A percentile compares a stretch with the other conserved stretches of the same genome.
Conservation (phyloP, 2,797 vertebrate genomes). For the Tenualosa ilisha region DNA sequence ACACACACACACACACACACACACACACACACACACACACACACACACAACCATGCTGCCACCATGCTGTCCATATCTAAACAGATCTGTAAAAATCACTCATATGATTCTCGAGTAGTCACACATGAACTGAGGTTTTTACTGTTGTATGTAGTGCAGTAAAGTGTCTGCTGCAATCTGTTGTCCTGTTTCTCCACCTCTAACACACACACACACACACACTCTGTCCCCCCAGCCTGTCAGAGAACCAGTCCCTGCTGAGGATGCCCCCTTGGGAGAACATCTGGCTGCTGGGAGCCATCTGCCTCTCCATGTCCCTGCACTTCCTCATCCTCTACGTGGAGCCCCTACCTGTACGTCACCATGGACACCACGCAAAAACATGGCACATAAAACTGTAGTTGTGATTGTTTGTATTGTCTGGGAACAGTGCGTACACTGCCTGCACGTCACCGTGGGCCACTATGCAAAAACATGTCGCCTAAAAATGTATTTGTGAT, state of each 20-base stretch:
- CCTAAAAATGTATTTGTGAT: too few relatives aligned
- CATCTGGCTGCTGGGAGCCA: slow-evolving; percentile 94
- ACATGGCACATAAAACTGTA: too few relatives aligned
- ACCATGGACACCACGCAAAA: not conserved
- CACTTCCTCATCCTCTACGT: slow-evolving; percentile 99
- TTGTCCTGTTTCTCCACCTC: too few relatives aligned
- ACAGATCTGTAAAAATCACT: too few relatives aligned
- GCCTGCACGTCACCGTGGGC: slow-evolving; percentile 75
- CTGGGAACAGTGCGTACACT: slow-evolving; percentile 61
- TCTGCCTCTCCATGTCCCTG: slow-evolving; percentile 98
- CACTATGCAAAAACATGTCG: too few relatives aligned
- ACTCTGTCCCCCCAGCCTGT: slow-evolving; percentile 78
- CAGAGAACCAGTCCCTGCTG: slow-evolving; percentile 95
- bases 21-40: too few relatives aligned
- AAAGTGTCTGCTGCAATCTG: too few relatives aligned
- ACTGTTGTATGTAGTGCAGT: too few relatives aligned
- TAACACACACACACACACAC: not conserved
- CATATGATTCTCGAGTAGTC: too few relatives aligned
- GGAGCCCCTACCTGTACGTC: slow-evolving; percentile 90
- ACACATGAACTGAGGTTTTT: too few relatives aligned
- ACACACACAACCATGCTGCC: not conserved
- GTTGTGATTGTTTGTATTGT: too few relatives aligned
- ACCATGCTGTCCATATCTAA: not conserved
- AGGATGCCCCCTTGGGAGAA: slow-evolving; percentile 99
- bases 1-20: slow-evolving; percentile 14